Evolutionary conservation across 2,888 invertebrate species (phyloP).

Genomic region (Ormyrus nitidulus): DNA sequence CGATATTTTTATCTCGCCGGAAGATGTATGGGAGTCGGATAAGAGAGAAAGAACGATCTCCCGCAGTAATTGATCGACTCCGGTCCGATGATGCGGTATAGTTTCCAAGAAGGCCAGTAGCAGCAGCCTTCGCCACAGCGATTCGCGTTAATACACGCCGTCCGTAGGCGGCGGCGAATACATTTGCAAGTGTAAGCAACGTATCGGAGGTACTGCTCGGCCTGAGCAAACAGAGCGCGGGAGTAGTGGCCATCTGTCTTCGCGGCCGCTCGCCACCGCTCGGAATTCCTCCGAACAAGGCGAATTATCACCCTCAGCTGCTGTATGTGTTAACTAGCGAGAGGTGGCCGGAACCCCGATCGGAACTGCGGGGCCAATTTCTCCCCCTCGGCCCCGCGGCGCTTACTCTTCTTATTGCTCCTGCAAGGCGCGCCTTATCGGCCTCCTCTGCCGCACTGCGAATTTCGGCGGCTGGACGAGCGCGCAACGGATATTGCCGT

Average conservation of each 20-base stretch:
- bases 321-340: background rate
- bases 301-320: slow-evolving; percentile 20
- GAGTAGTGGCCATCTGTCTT: slow-evolving; percentile 50
- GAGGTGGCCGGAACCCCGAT: background rate
- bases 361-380: slow-evolving; percentile 46
- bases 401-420: background rate
- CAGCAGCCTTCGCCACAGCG: background rate
- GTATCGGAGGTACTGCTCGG: slow-evolving; percentile 51
- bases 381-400: slow-evolving; percentile 1
- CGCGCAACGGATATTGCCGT: slow-evolving; percentile 29
- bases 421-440: slow-evolving; percentile 11
- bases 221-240: slow-evolving; percentile 65
- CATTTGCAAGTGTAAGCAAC: slow-evolving; percentile 70
- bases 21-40: no score
- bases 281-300: slow-evolving; percentile 7
- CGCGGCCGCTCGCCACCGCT: background rate
- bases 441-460: slow-evolving; percentile 38
- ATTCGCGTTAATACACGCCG: slow-evolving; percentile 62
- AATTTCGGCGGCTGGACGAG: slow-evolving; percentile 11
- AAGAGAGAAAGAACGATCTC: background rate
- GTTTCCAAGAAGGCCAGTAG: background rate
- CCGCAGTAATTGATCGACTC: slow-evolving; percentile 27
- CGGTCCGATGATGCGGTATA: slow-evolving; percentile 9
- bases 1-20: no score
- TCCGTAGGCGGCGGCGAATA: slow-evolving; percentile 60